Evolutionary conservation across 2,888 invertebrate genomes (phyloP), one percentile per base, ranked within the genome.

Genomic region (Epirrita christyi): DNA sequence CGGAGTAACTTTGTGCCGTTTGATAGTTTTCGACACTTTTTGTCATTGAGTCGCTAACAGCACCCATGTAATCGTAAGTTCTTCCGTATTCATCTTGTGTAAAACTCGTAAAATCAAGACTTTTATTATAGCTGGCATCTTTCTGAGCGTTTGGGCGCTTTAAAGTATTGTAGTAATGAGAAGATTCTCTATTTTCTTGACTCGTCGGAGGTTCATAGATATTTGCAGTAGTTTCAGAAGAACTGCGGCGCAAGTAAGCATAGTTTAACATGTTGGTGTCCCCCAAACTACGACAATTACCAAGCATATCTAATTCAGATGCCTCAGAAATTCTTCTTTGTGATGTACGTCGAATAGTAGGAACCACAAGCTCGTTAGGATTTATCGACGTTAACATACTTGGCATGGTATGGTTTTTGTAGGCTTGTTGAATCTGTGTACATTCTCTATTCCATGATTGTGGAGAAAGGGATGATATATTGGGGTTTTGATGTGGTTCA

Each of bases 271-370:
- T 11, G 2, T 37, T 37, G 6, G 13, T n/a, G 5, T 50, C 40
- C 0, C 42, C 40, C 6, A 49, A 21, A 11, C 10, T 42, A n/a
- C 7, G 46, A 32, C 10, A 1, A 37, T 29, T 47, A 28, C 32
- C 9, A 21, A 15, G 46, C n/a, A 34, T 1, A 48, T 59, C 55
- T 3, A 37, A 37, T 43, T 63, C 61, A 9, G 52, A 52, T 29
- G 44, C 54, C 29, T 62, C 55, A 2, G 49, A 36, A 32, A 42
- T 27, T 42, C 45, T 56, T 54, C 56, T 59, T 32, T 21, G 55
- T 1, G 56, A 28, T 9, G 44, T 44, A 14, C 40, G 55, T 13
- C 36, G 59, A 40, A 8, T 28, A 38, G 14, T 34, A 32, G 40
- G 11, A 13, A 37, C 15, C 11, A 37, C 15, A 54, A 37, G 11